Evolutionary conservation across 2,888 invertebrate species (phyloP).

Genomic region (Morpho deidamia): DNA sequence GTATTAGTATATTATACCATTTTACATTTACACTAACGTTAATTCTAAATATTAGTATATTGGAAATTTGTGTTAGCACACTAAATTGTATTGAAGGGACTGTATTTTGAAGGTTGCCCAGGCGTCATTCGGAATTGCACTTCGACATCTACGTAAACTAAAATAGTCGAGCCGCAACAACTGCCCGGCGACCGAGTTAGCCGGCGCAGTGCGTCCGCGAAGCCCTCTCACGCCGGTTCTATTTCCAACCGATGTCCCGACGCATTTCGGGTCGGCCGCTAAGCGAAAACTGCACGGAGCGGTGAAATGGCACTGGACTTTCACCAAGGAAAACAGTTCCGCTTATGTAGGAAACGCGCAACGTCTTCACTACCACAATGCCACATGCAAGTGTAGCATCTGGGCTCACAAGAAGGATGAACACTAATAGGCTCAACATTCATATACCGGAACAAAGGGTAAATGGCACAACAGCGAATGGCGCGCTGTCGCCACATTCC

Average conservation of each 20-base stretch:
- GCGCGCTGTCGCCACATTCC: slow-evolving; percentile 43
- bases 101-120: slow-evolving; percentile 57
- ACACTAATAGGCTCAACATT: slow-evolving; percentile 44
- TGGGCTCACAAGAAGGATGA: slow-evolving; percentile 36
- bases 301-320: slow-evolving; percentile 73
- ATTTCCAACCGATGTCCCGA: slow-evolving; percentile 69
- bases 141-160: slow-evolving; percentile 75
- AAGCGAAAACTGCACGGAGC: slow-evolving; percentile 61
- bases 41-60: no score
- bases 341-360: slow-evolving; percentile 62
- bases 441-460: slow-evolving; percentile 55
- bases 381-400: slow-evolving; percentile 47
- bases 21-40: no score
- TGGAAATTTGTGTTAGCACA: no score
- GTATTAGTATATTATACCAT: no score
- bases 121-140: slow-evolving; percentile 67
- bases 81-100: slow-evolving; percentile 12
- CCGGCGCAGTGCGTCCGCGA: slow-evolving; percentile 67
- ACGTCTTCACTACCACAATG: slow-evolving; percentile 46
- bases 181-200: slow-evolving; percentile 75
- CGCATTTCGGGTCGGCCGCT: slow-evolving; percentile 59
- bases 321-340: slow-evolving; percentile 63
- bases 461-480: slow-evolving; percentile 31
- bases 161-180: slow-evolving; percentile 69
- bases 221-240: slow-evolving; percentile 73